Conservation (phyloP, 1,140 invertebrate species). For the Drosophila sulfurigaster region DNA sequence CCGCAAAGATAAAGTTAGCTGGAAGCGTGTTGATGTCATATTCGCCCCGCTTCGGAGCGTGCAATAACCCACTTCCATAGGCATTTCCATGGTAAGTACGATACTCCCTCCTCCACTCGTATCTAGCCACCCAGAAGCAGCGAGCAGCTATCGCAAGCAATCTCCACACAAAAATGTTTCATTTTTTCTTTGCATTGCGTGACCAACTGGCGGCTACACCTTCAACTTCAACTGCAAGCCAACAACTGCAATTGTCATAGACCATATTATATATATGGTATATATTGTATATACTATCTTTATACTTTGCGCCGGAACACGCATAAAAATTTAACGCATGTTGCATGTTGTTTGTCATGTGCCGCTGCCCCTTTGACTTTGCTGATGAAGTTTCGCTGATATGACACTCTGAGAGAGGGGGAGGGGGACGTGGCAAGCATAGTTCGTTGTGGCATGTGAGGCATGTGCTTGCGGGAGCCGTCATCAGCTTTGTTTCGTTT, state of each 20-base stretch:
- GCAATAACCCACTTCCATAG: slow-evolving; percentile 7
- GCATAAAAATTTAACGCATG: slow-evolving; percentile 79
- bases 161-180: slow-evolving; percentile 34
- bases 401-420: slow-evolving; percentile 8
- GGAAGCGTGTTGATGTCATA: slow-evolving; percentile 46
- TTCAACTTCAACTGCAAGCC: slow-evolving; percentile 52
- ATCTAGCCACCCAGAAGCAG: slow-evolving; percentile 28
- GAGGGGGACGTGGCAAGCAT: background rate
- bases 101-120: background rate
- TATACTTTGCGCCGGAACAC: slow-evolving; percentile 45
- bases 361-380: slow-evolving; percentile 67
- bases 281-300: slow-evolving; percentile 14
- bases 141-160: slow-evolving; percentile 32
- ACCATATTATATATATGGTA: slow-evolving; percentile 2
- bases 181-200: slow-evolving; percentile 70
- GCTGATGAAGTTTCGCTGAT: slow-evolving; percentile 60
- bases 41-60: background rate
- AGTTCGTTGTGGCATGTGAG: slow-evolving; percentile 12
- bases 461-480: slow-evolving; percentile 23
- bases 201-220: slow-evolving; percentile 62
- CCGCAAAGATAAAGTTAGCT: slow-evolving; percentile 45
- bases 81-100: slow-evolving; percentile 1
- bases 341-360: slow-evolving; percentile 69
- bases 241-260: slow-evolving; percentile 45
- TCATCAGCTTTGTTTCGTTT: slow-evolving; percentile 38